Percentiles rank a stretch among this genome's conserved stretches.
Conservation (phyloP, 2,113 vertebrate genomes). For the Ceuthmochares aereus region DNA sequence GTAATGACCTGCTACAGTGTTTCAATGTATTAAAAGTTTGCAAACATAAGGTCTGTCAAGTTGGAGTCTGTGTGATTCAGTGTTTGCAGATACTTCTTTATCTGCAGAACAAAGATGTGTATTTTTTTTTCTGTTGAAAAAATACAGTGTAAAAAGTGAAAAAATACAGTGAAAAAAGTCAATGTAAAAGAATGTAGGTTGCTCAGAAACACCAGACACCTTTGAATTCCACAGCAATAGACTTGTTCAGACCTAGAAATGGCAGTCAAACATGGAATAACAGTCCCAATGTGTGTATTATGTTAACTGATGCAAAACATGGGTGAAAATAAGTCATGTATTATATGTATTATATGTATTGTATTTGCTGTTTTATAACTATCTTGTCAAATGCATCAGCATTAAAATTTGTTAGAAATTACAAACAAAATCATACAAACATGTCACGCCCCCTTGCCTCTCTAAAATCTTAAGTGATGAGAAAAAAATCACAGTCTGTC, state of each 20-base stretch:
- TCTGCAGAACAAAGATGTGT: neutral
- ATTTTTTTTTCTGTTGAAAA: neutral
- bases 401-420: neutral
- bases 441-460: accelerated
- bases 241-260: neutral
- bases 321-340: neutral
- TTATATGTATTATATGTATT: neutral
- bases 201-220: neutral
- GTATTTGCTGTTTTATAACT: neutral
- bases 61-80: neutral
- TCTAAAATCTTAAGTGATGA: neutral
- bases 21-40: neutral
- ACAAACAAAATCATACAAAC: neutral
- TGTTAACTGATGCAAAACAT: neutral
- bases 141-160: neutral
- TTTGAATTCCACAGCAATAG: neutral
- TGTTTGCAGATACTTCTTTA: neutral
- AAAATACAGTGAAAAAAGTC: neutral
- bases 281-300: neutral
- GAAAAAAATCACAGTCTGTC: neutral
- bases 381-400: neutral
- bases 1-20: neutral
- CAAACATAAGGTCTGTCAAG: neutral
- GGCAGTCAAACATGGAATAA: neutral
- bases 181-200: neutral